Base-by-base conservation (phyloP, 1,140 invertebrate genomes). In the Glomeris maerens region DNA sequence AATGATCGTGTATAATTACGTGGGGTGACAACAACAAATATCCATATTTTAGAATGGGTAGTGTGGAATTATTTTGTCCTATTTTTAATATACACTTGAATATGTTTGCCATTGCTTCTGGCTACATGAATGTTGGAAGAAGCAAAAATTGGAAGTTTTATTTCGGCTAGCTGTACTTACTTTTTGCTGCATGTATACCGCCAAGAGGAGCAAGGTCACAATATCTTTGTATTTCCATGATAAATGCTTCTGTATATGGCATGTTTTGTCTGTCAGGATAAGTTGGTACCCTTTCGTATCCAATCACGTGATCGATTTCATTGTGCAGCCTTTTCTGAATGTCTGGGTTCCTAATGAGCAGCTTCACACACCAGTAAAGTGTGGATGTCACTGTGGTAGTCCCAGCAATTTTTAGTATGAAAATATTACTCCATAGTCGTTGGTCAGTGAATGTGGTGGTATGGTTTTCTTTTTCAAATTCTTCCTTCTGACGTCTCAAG, bases 301-400 rank as follows among this genome's bases (percentile, higher is more conserved):
- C 53, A 38, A 66, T 61, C 28, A 61, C 47, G 13, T 57, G 41
- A 28, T 61, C 53, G 20, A 72, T 54, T 56, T 72, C 72, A 5
- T 60, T 47, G 46, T 56, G 57, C 2, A 73, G 38, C 49, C 62
- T 66, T 13, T 67, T 58, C 56, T 73, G 71, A 20, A 73, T 57
- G 4, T 71, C 55, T 14, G 56, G 62, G 59, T 73, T 62, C 3
- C 59, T 39, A 2, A 65, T 61, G 17, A 67, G 49, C 20, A 44
- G 49, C 26, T 54, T 53, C 10, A 50, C 3, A 1, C 39, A 45
- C 14, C 50, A 55, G 14, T 4, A 22, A 2, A 61, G 20, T 2
- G 47, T 10, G 14, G 53, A 26, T 14, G 53, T 31, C 17, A 54
- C 45, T 28, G 56, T 62, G 13, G 62, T 58, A 53, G 52, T 55